Evolutionary conservation across 2,797 vertebrate species (phyloP).

Genomic region (Cyclopterus lumpus): DNA sequence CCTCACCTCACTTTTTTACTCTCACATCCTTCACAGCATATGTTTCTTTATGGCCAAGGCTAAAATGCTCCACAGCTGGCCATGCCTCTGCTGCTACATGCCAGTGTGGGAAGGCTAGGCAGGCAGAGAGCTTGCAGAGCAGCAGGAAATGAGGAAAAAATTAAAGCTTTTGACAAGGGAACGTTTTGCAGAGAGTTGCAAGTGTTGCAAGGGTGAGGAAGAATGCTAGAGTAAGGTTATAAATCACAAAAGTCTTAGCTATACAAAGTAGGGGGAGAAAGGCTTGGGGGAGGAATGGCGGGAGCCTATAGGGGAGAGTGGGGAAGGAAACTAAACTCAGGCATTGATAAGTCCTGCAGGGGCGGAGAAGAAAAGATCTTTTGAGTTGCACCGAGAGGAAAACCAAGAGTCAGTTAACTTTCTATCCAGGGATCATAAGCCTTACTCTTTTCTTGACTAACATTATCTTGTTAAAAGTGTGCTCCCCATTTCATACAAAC

Average conservation of each 20-base stretch:
- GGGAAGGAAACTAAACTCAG: constrained; percentile 30
- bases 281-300: constrained; percentile 35
- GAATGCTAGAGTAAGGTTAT: constrained; percentile 42
- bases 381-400: constrained; percentile 80
- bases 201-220: constrained; percentile 50
- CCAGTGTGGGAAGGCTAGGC: constrained; percentile 56
- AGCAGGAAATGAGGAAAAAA: constrained; percentile 71
- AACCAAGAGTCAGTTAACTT: constrained; percentile 53
- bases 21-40: constrained; percentile 60
- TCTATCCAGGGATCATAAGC: constrained; percentile 23
- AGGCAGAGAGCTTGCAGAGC: constrained; percentile 62
- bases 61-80: constrained; percentile 84
- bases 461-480: not conserved
- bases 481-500: not conserved
- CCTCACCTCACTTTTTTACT: constrained; percentile 37
- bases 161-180: constrained; percentile 62
- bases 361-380: constrained; percentile 53
- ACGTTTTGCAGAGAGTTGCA: constrained; percentile 55
- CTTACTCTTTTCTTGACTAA: not conserved
- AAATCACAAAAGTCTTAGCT: constrained; percentile 47
- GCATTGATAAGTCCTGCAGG: constrained; percentile 42
- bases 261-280: constrained; percentile 19
- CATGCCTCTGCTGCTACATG: constrained; percentile 65
- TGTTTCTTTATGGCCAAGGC: constrained; percentile 65
- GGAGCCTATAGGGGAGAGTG: constrained; percentile 20